Evolutionary conservation across 2,888 invertebrate genomes (phyloP).

Genomic region (Erebia ligea): DNA sequence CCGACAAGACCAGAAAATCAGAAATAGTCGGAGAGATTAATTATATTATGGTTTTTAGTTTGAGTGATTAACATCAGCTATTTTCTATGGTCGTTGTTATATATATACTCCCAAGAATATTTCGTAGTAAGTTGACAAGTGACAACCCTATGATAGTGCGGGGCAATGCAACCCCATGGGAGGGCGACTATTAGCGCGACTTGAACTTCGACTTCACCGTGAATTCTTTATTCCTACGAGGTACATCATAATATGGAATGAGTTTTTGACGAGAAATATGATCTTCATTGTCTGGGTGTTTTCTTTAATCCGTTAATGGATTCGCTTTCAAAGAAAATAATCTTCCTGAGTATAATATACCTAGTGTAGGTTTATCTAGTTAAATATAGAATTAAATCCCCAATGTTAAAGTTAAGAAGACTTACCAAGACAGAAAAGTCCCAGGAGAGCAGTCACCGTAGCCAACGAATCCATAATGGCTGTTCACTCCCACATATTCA

Average conservation of each 20-base stretch:
- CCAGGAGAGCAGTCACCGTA: constrained; percentile 65
- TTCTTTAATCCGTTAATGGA: constrained; percentile 20
- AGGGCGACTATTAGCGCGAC: constrained; percentile 69
- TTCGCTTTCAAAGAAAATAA: not conserved
- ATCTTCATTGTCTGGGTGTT: constrained; percentile 26
- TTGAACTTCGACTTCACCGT: constrained; percentile 69
- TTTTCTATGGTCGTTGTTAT: not conserved
- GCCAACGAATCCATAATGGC: constrained; percentile 65
- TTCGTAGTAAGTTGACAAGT: not conserved
- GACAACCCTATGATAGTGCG: constrained; percentile 40
- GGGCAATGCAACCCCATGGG: constrained; percentile 57
- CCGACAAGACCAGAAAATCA: too few relatives aligned
- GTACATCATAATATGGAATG: constrained; percentile 44
- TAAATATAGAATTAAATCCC: not conserved
- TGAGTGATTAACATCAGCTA: too few relatives aligned
- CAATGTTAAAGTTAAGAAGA: not conserved
- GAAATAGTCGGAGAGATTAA: too few relatives aligned
- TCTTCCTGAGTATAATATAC: not conserved
- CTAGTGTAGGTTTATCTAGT: too few relatives aligned
- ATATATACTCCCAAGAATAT: not conserved
- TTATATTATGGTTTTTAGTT: too few relatives aligned
- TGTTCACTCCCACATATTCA: constrained; percentile 60
- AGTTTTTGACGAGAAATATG: constrained; percentile 35
- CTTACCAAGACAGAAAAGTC: constrained; percentile 72
- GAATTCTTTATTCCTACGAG: constrained; percentile 55